These are phyloP conservation scores for Nymphalis io DNA, from an alignment of 1,140 invertebrate species.

Conservation along the genomic window DNA sequence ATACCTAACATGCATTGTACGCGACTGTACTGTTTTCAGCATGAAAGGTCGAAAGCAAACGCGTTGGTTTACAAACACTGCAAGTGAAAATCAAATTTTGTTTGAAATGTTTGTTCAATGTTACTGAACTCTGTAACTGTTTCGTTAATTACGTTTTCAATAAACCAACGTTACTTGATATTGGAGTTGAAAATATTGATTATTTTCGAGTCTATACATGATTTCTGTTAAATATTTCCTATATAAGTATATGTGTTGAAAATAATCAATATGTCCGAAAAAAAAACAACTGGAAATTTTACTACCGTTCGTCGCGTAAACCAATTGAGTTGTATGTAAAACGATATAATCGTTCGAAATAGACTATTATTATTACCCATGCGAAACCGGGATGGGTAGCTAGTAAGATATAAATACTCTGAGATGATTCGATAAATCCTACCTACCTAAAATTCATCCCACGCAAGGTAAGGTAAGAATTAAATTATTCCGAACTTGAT, in stretches of 20 bases:
- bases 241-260: no score
- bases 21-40: constrained; percentile 3
- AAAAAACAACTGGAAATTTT: no score
- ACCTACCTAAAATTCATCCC: neutral
- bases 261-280: no score
- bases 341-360: no score
- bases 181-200: neutral
- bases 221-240: no score
- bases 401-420: neutral
- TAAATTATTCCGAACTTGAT: constrained; percentile 25
- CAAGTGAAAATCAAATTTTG: constrained; percentile 8
- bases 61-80: neutral
- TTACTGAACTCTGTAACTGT: neutral
- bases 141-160: neutral
- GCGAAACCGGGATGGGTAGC: no score
- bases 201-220: no score
- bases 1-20: neutral
- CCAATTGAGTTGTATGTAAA: no score
- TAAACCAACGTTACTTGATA: neutral
- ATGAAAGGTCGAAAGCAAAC: neutral
- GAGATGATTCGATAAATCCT: no score
- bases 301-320: no score
- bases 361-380: no score
- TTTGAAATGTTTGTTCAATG: neutral
- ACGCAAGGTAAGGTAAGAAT: constrained; percentile 12